These are phyloP conservation scores for Drosophila nigricruria DNA, from an alignment of 2,888 invertebrate species.

Conservation along the genomic window DNA sequence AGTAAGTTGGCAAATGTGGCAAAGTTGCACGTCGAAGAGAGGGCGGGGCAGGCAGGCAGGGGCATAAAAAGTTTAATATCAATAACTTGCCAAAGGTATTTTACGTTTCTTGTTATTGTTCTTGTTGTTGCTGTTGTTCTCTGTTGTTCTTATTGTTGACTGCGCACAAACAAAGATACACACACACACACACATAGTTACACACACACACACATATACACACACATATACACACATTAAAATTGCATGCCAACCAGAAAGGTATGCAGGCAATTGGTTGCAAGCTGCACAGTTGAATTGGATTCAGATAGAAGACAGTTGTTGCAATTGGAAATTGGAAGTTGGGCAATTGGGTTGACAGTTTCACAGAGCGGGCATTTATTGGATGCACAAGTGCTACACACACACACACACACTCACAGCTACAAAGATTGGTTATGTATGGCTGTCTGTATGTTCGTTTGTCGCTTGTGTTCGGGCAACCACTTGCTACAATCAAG, in stretches of 20 bases:
- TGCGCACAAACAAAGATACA: constrained; percentile 18
- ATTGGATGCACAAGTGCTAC: constrained; percentile 39
- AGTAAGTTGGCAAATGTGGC: constrained; percentile 47
- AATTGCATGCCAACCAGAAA: constrained; percentile 70
- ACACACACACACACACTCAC: neutral
- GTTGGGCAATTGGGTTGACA: constrained; percentile 33
- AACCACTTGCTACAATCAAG: constrained; percentile 29
- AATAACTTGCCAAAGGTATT: constrained; percentile 43
- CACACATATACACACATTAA: constrained; percentile 52
- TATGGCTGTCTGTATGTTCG: neutral
- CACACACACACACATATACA: constrained; percentile 21
- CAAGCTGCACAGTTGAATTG: neutral
- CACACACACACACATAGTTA: constrained; percentile 19
- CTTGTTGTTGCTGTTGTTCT: constrained; percentile 25
- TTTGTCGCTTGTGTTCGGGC: neutral
- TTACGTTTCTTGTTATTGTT: constrained; percentile 3
- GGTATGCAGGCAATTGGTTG: constrained; percentile 34
- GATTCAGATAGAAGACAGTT: constrained; percentile 2
- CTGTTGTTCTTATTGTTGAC: constrained; percentile 32
- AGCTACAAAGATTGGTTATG: neutral
- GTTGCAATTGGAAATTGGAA: constrained; percentile 33
- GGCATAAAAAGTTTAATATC: constrained; percentile 52
- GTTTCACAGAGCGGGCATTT: constrained; percentile 32
- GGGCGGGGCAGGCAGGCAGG: neutral
- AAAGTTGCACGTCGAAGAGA: constrained; percentile 38